Base-by-base conservation (phyloP, 2,797 vertebrate genomes). In the Nyctibius grandis region DNA sequence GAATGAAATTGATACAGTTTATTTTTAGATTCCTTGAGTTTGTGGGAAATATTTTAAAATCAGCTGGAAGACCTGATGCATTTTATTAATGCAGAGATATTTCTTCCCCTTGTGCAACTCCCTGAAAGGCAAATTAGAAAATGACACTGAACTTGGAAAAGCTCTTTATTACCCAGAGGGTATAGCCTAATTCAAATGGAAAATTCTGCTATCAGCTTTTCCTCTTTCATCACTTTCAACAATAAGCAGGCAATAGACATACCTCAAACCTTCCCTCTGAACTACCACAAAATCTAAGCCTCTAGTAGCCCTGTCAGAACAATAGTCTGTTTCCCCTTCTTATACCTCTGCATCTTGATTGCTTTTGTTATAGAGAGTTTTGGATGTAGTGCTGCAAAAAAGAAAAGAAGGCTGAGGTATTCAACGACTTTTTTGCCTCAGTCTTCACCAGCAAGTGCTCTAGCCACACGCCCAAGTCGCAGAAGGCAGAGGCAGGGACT, bases 11-110 rank as follows among this genome's bases (percentile, higher is more conserved):
- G 87, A 93, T 96, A 92, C 5, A 1, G 59, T 95, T 95, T 97
- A 95, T 97, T 96, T 98, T 97, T 97, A 98, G 91, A 83, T 74
- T 96, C n/a, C 34, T 38, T 17, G 45, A 69, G 51, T 93, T 94
- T 76, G 83, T 95, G 97, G 95, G 78, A 18, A 84, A 65, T 96
- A 96, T 97, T 93, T 95, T 77, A 89, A 98, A 96, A 63, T 36
- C 56, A 91, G 51, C 36, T 80, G 77, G 60, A 95, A 88, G 94
- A 97, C 91, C 75, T 95, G 89, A 90, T 94, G 94, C 78, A 95
- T 97, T 85, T 96, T 96, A 93, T 97, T 97, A 94, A 96, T 83
- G 74, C 88, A 76, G 81, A 85, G 53, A 69, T 18, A n/a, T 56
- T 75, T 85, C 40, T 76, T 85, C 53, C 44, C 44, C 70, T 88